Evolutionary conservation across 2,113 vertebrate genomes (phyloP).

Genomic region (Macaca nemestrina): DNA sequence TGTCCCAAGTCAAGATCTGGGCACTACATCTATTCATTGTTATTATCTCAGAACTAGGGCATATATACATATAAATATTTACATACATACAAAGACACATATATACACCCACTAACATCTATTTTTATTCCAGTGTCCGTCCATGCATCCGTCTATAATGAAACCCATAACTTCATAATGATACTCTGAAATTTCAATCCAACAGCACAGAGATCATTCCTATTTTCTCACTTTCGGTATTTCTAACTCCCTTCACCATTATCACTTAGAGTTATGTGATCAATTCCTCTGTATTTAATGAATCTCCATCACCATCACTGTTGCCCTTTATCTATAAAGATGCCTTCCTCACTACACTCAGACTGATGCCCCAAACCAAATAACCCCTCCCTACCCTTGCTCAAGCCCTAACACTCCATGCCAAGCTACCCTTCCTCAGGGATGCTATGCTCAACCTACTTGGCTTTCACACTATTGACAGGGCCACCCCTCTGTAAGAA

Average conservation of each 20-base stretch:
- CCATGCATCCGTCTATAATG: background rate
- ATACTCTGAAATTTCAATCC: slow-evolving; percentile 7
- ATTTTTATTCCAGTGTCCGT: background rate
- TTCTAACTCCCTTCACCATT: slow-evolving; percentile 23
- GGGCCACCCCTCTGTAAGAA: background rate
- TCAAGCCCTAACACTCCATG: background rate
- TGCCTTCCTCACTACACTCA: background rate
- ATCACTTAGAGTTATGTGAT: background rate
- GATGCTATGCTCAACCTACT: background rate
- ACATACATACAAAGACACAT: background rate
- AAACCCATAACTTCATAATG: background rate
- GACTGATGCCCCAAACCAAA: background rate
- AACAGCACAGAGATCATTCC: background rate
- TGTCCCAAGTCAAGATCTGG: slow-evolving; percentile 25
- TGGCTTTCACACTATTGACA: background rate
- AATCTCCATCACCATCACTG: background rate
- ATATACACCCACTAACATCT: background rate
- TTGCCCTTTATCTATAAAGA: background rate
- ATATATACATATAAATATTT: background rate
- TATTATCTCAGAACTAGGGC: background rate
- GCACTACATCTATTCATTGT: background rate
- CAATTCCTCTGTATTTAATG: background rate
- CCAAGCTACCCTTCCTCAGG: background rate
- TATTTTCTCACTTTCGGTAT: slow-evolving; percentile 21
- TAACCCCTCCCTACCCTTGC: background rate